phyloP scores from a whole-genome alignment of 2,888 invertebrate species.

The Cataglyphis rosenhaueri region DNA sequence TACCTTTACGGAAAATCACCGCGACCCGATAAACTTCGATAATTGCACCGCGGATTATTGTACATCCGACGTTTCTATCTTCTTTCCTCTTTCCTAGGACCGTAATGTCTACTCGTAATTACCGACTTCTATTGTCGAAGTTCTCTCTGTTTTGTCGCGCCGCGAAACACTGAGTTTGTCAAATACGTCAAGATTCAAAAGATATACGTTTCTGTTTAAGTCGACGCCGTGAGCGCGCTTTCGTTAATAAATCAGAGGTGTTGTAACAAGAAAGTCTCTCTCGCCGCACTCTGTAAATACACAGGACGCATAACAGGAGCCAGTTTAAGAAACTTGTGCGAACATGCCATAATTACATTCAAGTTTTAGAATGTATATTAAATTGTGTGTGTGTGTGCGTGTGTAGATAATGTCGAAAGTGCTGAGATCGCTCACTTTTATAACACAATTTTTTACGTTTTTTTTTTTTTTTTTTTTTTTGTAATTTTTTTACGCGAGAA shows the following conservation, averaged over 20 bases:
- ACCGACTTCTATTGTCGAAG: conserved; percentile 29
- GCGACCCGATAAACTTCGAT: conserved; percentile 48
- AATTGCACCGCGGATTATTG: conserved; percentile 48
- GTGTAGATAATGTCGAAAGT: conserved; percentile 6
- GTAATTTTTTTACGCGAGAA: neutral
- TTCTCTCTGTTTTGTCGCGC: neutral
- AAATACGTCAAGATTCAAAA: conserved; percentile 35
- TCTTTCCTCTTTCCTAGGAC: conserved; percentile 1
- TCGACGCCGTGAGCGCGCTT: conserved; percentile 7
- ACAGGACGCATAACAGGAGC: neutral
- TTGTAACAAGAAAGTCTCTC: conserved; percentile 14
- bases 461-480: neutral
- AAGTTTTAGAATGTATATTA: conserved; percentile 22
- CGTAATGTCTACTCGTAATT: conserved; percentile 25
- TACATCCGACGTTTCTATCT: conserved; percentile 22
- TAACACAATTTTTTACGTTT: neutral
- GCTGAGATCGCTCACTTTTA: conserved; percentile 4
- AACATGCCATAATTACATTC: neutral
- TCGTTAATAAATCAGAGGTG: conserved; percentile 41
- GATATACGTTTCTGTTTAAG: conserved; percentile 35
- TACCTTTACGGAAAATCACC: conserved; percentile 34
- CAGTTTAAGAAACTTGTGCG: conserved; percentile 20
- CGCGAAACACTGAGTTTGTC: conserved; percentile 31
- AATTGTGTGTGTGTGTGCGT: neutral
- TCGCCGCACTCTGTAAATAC: neutral